A percentile compares a stretch with the other conserved stretches of the same genome.
phyloP scores from a whole-genome alignment of 2,113 vertebrate genomes.

The Passer domesticus region DNA sequence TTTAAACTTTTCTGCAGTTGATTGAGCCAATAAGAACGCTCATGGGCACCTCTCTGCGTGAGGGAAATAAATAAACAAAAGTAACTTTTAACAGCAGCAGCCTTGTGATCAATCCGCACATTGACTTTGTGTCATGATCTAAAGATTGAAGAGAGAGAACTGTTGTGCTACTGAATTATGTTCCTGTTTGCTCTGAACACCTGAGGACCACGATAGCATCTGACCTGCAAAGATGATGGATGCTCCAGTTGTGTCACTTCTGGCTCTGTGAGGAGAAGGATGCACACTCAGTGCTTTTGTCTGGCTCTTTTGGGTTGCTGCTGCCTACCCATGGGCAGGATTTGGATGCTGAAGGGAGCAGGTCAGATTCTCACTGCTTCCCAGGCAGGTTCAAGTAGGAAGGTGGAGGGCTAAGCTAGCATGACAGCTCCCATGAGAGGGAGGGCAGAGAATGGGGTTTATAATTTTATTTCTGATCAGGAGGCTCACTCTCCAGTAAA shows the following conservation, averaged over 20 bases:
- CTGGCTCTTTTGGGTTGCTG: not conserved
- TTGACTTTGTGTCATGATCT: not conserved
- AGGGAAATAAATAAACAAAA: not conserved
- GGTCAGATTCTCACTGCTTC: not conserved
- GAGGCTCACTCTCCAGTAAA: not conserved
- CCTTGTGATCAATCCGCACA: not conserved
- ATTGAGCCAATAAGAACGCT: not conserved
- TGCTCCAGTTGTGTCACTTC: not conserved
- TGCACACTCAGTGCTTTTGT: fast-evolving
- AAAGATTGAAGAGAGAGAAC: not conserved
- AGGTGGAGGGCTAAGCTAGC: not conserved
- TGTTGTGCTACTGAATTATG: not conserved
- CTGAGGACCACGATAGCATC: not conserved
- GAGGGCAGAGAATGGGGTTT: not conserved
- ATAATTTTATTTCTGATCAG: not conserved
- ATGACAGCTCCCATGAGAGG: not conserved
- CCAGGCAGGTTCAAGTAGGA: not conserved
- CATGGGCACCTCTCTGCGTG: not conserved
- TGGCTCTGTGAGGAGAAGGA: not conserved
- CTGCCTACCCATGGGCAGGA: fast-evolving
- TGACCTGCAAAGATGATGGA: not conserved
- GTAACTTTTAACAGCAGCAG: not conserved
- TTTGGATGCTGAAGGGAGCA: not conserved
- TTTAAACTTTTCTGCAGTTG: not conserved
- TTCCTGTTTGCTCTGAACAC: not conserved